Evolutionary conservation across 1,140 invertebrate genomes (phyloP).

Genomic region (Drosophila elegans): DNA sequence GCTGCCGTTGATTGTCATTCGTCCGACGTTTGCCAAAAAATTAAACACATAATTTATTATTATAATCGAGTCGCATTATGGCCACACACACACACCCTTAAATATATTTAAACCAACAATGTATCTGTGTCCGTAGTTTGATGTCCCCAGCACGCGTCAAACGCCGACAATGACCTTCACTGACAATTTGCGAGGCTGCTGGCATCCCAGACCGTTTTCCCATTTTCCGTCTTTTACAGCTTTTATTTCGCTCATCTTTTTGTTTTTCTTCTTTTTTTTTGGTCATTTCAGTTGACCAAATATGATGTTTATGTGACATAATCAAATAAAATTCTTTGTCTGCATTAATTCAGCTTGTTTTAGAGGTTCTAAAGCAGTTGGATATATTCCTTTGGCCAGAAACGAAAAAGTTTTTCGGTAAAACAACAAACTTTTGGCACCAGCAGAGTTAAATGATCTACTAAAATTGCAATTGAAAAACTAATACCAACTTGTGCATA

Average conservation of each 20-base stretch:
- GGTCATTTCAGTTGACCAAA: conserved; percentile 20
- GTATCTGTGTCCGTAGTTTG: conserved; percentile 20
- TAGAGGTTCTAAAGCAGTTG: neutral
- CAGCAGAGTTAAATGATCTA: conserved; percentile 1
- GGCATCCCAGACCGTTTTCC: conserved; percentile 14
- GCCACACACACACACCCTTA: conserved; percentile 3
- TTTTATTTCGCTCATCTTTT: conserved; percentile 10
- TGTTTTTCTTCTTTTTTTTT: neutral
- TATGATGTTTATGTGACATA: conserved; percentile 43
- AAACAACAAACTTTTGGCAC: neutral
- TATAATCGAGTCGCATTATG: conserved; percentile 49
- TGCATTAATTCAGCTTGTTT: conserved; percentile 10
- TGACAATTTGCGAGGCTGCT: conserved; percentile 54
- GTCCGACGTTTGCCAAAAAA: conserved; percentile 41
- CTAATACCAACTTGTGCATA: neutral
- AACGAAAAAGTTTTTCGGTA: neutral
- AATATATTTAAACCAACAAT: conserved; percentile 13
- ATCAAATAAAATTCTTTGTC: conserved; percentile 25
- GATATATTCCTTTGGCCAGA: neutral
- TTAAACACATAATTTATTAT: conserved; percentile 51
- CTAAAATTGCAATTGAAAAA: conserved; percentile 10
- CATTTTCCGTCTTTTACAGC: conserved; percentile 27
- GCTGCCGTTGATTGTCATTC: conserved; percentile 19
- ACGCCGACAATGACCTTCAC: conserved; percentile 58
- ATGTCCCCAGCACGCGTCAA: conserved; percentile 47